Evolutionary conservation across 2,113 vertebrate genomes (phyloP).

Genomic region (Pollimyrus isidori): DNA sequence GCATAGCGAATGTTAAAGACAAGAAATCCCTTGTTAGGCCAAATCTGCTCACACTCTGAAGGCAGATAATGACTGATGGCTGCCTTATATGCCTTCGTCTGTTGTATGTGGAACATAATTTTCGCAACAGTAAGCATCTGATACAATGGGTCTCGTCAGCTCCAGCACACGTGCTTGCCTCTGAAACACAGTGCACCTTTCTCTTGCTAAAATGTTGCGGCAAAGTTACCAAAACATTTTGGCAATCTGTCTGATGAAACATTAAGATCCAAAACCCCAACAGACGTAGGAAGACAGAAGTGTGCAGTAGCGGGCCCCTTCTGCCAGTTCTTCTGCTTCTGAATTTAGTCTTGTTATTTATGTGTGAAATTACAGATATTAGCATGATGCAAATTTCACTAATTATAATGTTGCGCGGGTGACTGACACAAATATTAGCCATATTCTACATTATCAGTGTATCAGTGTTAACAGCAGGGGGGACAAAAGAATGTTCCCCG

Average conservation of each 20-base stretch:
- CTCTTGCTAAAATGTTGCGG: neutral
- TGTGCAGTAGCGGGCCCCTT: neutral
- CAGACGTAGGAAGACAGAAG: neutral
- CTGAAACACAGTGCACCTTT: neutral
- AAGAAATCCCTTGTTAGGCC: neutral
- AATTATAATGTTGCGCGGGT: neutral
- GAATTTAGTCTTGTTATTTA: conserved; percentile 1
- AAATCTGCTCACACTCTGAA: neutral
- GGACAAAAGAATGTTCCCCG: neutral
- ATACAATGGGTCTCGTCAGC: neutral
- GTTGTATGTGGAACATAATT: neutral
- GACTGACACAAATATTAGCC: neutral
- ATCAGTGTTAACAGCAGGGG: neutral
- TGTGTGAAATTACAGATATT: neutral
- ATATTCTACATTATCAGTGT: neutral
- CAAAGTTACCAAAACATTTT: neutral
- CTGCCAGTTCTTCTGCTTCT: neutral
- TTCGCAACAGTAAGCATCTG: neutral
- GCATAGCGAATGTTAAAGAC: neutral
- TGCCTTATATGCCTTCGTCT: neutral
- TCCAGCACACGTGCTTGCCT: neutral
- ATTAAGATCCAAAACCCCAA: neutral
- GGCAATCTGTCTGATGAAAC: neutral
- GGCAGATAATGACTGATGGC: neutral
- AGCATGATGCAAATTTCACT: conserved; percentile 1